A percentile compares a stretch with the other conserved stretches of the same genome.
phyloP scores from a whole-genome alignment of 1,140 invertebrate species.

The Ceratosolen solmsi region DNA sequence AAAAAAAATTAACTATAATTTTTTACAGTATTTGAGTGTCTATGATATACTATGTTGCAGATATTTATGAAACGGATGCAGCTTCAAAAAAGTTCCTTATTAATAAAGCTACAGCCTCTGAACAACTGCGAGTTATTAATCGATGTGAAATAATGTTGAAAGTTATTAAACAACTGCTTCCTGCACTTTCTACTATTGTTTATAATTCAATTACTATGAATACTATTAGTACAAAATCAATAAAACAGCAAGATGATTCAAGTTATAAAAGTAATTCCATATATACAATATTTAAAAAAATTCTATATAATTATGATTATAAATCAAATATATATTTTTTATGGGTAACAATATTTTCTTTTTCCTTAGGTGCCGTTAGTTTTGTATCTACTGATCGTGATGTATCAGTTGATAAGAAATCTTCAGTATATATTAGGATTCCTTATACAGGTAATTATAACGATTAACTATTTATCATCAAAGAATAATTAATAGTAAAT shows the following conservation, averaged over 20 bases:
- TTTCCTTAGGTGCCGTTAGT: slow-evolving; percentile 53
- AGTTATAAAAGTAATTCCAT: slow-evolving; percentile 52
- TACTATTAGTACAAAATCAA: slow-evolving; percentile 55
- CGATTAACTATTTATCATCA: background rate
- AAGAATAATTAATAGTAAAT: background rate
- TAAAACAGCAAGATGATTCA: slow-evolving; percentile 55
- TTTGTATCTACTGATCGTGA: slow-evolving; percentile 58
- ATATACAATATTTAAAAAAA: background rate
- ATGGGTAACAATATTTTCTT: background rate
- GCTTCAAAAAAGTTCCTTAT: slow-evolving; percentile 64
- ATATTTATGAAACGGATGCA: slow-evolving; percentile 67
- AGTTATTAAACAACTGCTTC: slow-evolving; percentile 68
- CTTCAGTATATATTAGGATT: slow-evolving; percentile 64
- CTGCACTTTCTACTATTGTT: slow-evolving; percentile 63
- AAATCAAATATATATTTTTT: slow-evolving; percentile 1
- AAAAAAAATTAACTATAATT: slow-evolving; percentile 5
- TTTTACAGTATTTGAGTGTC: background rate
- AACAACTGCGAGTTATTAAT: slow-evolving; percentile 70
- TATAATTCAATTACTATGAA: slow-evolving; percentile 63
- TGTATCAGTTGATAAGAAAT: slow-evolving; percentile 57
- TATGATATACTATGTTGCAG: slow-evolving; percentile 52
- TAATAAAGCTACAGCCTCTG: slow-evolving; percentile 65
- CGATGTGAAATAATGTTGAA: slow-evolving; percentile 68
- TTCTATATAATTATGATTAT: too few species aligned
- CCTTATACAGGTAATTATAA: slow-evolving; percentile 67